A percentile compares a stretch with the other conserved stretches of the same genome.
These are phyloP conservation scores for Lucifuga dentata DNA, from an alignment of 2,113 vertebrate species.

Conservation along the genomic window DNA sequence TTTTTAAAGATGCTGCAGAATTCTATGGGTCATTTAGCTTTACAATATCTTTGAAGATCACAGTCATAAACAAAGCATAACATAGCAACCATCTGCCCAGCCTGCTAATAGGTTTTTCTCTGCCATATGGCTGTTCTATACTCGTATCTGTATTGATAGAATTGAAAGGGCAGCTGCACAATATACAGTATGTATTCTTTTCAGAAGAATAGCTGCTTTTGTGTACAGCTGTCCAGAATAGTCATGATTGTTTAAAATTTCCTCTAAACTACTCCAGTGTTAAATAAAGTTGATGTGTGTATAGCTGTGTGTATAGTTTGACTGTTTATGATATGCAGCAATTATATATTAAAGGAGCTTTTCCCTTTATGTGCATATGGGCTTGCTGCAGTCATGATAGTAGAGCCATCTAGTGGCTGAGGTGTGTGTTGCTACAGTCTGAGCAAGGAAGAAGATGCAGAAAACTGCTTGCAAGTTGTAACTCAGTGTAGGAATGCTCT, in stretches of 20 bases:
- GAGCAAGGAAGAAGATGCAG: neutral
- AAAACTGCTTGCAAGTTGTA: neutral
- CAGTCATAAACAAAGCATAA: constrained; percentile 12
- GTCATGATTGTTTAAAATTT: neutral
- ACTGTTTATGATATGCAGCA: neutral
- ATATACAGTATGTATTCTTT: neutral
- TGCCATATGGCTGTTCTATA: neutral
- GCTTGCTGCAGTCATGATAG: constrained; percentile 14
- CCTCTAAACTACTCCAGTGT: neutral
- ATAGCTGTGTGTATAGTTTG: too few species aligned
- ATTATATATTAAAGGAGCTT: neutral
- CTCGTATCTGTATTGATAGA: neutral
- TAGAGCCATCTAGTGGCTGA: constrained; percentile 67
- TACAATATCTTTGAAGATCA: constrained; percentile 19
- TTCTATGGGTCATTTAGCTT: constrained; percentile 36
- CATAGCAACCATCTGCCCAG: constrained; percentile 31
- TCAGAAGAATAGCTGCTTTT: neutral
- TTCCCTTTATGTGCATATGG: neutral
- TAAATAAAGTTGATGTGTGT: neutral
- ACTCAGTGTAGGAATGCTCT: constrained; percentile 1
- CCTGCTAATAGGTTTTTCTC: constrained; percentile 5
- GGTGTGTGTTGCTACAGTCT: constrained; percentile 2
- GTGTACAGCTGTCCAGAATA: neutral
- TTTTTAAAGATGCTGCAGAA: constrained; percentile 5
- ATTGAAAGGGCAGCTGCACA: neutral